Conservation (phyloP, 2,888 invertebrate species). For the Diplolepis rosae region DNA sequence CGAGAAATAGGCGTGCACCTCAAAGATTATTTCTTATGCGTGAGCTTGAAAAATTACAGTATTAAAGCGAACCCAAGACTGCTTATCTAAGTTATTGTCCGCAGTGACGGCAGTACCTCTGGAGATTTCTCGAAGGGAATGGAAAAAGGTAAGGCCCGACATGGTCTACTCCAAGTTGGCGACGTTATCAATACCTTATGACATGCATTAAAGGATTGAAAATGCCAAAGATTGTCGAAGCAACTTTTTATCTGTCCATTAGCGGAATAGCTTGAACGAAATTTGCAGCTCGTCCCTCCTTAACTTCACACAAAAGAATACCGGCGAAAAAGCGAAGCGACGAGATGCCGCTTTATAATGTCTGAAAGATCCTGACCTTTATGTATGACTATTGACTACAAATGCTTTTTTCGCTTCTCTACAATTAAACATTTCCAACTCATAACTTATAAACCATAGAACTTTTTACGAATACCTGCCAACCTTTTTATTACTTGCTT, state of each 20-base stretch:
- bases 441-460: conserved; percentile 31
- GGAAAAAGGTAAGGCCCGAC: conserved; percentile 39
- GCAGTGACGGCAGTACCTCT: conserved; percentile 52
- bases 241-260: conserved; percentile 64
- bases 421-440: conserved; percentile 12
- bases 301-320: conserved; percentile 31
- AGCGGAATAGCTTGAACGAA: conserved; percentile 61
- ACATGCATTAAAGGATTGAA: conserved; percentile 63
- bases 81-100: conserved; percentile 64
- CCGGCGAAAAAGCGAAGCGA: conserved; percentile 29
- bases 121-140: conserved; percentile 52
- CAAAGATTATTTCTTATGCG: conserved; percentile 37
- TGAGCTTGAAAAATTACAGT: conserved; percentile 53
- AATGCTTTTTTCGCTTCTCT: conserved; percentile 37
- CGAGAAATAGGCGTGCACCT: conserved; percentile 27
- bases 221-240: conserved; percentile 63
- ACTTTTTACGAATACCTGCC: background rate
- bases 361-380: conserved; percentile 32
- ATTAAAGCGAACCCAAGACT: conserved; percentile 54
- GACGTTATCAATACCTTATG: conserved; percentile 63
- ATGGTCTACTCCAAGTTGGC: conserved; percentile 35
- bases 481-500: background rate
- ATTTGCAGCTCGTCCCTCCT: conserved; percentile 47
- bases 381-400: background rate
- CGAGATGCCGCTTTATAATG: conserved; percentile 37